These are phyloP conservation scores for Serilophus lunatus DNA, from an alignment of 2,113 vertebrate genomes.

Conservation along the genomic window DNA sequence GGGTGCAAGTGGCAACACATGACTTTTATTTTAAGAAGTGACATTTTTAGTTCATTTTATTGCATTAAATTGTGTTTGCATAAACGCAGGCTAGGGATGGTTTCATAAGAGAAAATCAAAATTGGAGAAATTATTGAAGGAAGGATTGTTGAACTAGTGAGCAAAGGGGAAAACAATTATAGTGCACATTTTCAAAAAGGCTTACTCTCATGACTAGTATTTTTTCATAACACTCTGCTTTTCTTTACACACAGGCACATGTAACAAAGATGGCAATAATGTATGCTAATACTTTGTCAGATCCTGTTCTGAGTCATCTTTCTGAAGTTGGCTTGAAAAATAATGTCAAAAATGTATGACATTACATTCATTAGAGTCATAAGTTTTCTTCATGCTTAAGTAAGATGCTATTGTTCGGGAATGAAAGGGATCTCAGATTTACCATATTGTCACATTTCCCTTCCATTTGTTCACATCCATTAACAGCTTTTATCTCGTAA, in stretches of 20 bases:
- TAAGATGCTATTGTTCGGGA: conserved; percentile 3
- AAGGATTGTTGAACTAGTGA: background rate
- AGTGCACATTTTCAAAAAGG: background rate
- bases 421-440: conserved; percentile 26
- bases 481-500: conserved; percentile 67
- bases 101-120: background rate
- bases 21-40: background rate
- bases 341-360: background rate
- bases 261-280: background rate
- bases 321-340: background rate
- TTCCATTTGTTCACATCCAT: conserved; percentile 52
- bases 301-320: background rate
- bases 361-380: background rate
- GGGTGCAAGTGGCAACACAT: background rate
- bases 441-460: conserved; percentile 24
- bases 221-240: background rate
- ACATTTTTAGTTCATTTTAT: background rate
- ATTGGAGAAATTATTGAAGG: background rate
- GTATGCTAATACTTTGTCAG: background rate
- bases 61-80: background rate
- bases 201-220: background rate
- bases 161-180: background rate
- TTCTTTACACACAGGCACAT: background rate
- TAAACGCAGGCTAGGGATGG: background rate
- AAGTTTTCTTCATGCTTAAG: conserved; percentile 14